Percentiles rank a stretch among this genome's conserved stretches.
Conservation (phyloP, 1,140 invertebrate species). For the Battus philenor region DNA sequence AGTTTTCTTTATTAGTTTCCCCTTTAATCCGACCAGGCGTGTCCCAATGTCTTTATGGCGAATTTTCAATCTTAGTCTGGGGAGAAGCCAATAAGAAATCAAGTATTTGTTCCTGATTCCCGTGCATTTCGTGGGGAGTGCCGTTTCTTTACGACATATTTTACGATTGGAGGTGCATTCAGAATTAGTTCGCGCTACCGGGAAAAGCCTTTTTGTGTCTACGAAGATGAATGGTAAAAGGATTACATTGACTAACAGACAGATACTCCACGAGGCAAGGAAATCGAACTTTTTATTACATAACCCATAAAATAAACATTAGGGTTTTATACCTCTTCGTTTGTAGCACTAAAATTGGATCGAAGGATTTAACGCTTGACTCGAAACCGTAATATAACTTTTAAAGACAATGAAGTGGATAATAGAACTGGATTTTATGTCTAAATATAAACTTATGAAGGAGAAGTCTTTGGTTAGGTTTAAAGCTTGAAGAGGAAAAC, state of each 20-base stretch:
- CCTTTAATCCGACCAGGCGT: conserved; percentile 70
- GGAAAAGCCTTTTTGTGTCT: conserved; percentile 70
- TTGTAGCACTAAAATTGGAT: conserved; percentile 17
- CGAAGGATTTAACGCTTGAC: conserved; percentile 17
- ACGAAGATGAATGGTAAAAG: conserved; percentile 65
- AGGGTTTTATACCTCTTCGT: conserved; percentile 17
- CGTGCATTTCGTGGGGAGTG: conserved; percentile 62
- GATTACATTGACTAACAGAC: conserved; percentile 60
- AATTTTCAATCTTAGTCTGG: conserved; percentile 74
- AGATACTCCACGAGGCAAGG: conserved; percentile 31
- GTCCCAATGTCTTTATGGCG: conserved; percentile 74
- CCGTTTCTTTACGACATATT: conserved; percentile 72
- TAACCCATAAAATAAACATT: conserved; percentile 20
- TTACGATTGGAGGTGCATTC: conserved; percentile 75
- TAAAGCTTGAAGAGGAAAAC: too few relatives aligned
- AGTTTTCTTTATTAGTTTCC: conserved; percentile 74
- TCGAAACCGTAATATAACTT: conserved; percentile 16
- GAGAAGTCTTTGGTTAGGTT: conserved; percentile 8
- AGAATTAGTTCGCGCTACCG: conserved; percentile 62
- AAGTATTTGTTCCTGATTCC: conserved; percentile 71
- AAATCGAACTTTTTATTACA: conserved; percentile 34
- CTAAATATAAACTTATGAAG: conserved; percentile 17
- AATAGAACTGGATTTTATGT: conserved; percentile 15
- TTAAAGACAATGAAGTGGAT: conserved; percentile 17
- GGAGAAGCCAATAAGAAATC: conserved; percentile 74